Conservation (phyloP, 2,888 invertebrate genomes). For the Andrena camellia region DNA sequence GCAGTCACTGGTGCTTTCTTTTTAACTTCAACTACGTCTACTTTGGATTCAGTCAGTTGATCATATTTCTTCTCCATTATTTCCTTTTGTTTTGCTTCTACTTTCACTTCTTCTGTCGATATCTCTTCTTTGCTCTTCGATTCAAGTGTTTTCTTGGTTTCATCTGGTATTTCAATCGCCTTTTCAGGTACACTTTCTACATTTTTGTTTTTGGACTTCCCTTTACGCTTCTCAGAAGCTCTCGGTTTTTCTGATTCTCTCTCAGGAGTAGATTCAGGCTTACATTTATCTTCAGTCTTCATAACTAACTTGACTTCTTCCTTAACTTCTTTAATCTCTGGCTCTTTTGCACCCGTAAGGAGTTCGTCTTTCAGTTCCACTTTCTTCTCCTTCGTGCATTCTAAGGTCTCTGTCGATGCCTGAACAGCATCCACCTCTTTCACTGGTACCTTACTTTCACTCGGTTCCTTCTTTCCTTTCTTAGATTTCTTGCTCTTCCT, state of each 20-base stretch:
- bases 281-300: constrained; percentile 41
- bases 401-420: no score
- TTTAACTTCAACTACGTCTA: background rate
- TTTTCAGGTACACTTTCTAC: background rate
- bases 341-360: background rate
- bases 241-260: background rate
- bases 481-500: constrained; percentile 63
- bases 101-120: background rate
- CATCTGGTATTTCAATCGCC: background rate
- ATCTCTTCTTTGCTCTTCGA: background rate
- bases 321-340: constrained; percentile 12
- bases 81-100: background rate
- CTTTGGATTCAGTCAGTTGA: background rate
- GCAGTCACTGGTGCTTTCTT: background rate
- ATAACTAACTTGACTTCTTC: background rate
- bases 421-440: constrained; percentile 76
- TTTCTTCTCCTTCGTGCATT: constrained; percentile 79
- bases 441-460: background rate
- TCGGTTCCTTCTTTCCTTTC: constrained; percentile 39
- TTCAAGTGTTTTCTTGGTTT: background rate
- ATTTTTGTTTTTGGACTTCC: constrained; percentile 34
- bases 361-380: constrained; percentile 70
- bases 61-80: background rate
- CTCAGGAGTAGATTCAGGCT: constrained; percentile 73
- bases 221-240: constrained; percentile 23